phyloP scores from a whole-genome alignment of 2,797 vertebrate genomes.

The Pseudochaenichthys georgianus region DNA sequence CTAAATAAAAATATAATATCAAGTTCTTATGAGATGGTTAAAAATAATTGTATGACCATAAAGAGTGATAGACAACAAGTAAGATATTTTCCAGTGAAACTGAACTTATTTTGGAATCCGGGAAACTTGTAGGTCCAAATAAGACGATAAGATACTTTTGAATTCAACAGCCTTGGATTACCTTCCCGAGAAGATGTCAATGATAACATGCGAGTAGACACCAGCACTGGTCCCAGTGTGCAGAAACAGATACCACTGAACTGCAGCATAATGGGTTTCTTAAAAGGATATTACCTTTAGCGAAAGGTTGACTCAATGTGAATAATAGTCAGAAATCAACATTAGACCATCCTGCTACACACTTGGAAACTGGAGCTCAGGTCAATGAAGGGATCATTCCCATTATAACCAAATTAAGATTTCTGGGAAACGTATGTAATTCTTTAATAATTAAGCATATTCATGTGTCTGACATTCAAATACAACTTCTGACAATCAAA shows the following conservation, averaged over 20 bases:
- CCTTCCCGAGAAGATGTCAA: conserved; percentile 59
- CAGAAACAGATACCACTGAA: conserved; percentile 68
- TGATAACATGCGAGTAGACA: conserved; percentile 70
- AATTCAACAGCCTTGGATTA: conserved; percentile 66
- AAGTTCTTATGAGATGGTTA: too few relatives aligned
- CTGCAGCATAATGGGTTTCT: conserved; percentile 70
- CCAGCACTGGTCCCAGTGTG: conserved; percentile 59
- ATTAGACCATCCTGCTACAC: conserved; percentile 57
- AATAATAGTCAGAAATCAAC: conserved; percentile 64
- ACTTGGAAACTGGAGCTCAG: conserved; percentile 63
- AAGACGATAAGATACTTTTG: conserved; percentile 46
- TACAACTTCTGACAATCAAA: conserved; percentile 23
- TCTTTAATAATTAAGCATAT: conserved; percentile 6
- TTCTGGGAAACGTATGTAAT: conserved; percentile 61
- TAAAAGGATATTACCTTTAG: conserved; percentile 43
- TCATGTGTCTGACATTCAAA: conserved; percentile 7
- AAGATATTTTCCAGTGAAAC: conserved; percentile 29
- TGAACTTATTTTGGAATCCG: conserved; percentile 36
- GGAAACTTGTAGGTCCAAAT: conserved; percentile 34
- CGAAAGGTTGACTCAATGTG: conserved; percentile 72
- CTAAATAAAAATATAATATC: too few relatives aligned
- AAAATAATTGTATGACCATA: too few relatives aligned
- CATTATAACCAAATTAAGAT: conserved; percentile 51
- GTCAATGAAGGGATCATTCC: conserved; percentile 48
- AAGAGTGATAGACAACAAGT: too few relatives aligned